Percentiles rank a stretch among this genome's conserved stretches.
Conservation (phyloP, 2,113 vertebrate species). For the Cavia porcellus region DNA sequence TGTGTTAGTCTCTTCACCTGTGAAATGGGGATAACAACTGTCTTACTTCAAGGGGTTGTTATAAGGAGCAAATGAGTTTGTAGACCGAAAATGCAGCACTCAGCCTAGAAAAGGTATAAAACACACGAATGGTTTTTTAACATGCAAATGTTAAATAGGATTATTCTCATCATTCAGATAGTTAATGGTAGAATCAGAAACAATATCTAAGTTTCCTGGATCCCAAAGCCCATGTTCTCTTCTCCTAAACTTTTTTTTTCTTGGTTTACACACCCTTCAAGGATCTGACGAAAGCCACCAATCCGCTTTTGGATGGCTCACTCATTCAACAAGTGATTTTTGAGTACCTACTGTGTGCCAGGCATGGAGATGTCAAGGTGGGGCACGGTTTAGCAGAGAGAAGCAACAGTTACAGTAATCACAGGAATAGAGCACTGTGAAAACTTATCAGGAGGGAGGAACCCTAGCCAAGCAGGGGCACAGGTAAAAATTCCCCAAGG, state of each 20-base stretch:
- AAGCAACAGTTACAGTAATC: neutral
- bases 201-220: neutral
- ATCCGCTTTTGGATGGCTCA: neutral
- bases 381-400: neutral
- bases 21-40: neutral
- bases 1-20: neutral
- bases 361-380: neutral
- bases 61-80: neutral
- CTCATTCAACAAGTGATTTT: neutral
- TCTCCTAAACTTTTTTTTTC: neutral
- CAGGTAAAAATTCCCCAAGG: neutral
- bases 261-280: neutral
- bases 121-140: neutral
- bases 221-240: neutral
- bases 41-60: neutral
- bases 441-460: neutral
- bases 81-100: neutral
- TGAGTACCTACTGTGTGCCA: neutral
- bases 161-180: neutral
- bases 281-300: neutral
- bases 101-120: neutral
- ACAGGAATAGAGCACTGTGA: neutral
- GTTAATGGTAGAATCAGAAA: neutral
- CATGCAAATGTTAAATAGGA: neutral
- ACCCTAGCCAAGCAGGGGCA: neutral